Evolutionary conservation across 1,140 invertebrate species (phyloP).

Genomic region (Trypoxylus dichotomus): DNA sequence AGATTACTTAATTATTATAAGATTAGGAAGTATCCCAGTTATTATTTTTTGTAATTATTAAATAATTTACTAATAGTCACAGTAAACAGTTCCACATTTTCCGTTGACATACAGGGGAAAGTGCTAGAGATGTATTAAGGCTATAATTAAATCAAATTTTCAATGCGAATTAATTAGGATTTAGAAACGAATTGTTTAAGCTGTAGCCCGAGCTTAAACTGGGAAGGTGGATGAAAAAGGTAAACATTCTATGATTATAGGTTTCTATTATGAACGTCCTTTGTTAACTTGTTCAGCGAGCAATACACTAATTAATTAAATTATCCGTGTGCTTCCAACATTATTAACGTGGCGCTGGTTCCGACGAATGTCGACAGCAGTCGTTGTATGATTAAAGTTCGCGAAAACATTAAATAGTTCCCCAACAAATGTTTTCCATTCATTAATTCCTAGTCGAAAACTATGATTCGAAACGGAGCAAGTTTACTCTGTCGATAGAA

Average conservation of each 20-base stretch:
- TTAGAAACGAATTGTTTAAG: too few species aligned
- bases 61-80: too few species aligned
- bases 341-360: neutral
- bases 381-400: neutral
- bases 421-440: neutral
- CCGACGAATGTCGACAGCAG: neutral
- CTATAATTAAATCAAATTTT: too few species aligned
- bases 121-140: too few species aligned
- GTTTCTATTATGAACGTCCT: neutral
- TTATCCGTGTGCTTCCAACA: neutral
- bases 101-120: too few species aligned
- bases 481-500: neutral
- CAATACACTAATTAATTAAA: neutral
- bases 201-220: too few species aligned
- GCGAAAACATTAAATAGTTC: neutral
- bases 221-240: neutral
- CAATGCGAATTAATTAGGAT: too few species aligned
- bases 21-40: too few species aligned
- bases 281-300: neutral
- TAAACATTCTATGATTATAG: neutral
- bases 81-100: too few species aligned
- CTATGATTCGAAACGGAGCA: conserved; percentile 1
- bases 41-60: too few species aligned
- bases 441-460: neutral
- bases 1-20: too few species aligned